Evolutionary conservation across 1,140 invertebrate species (phyloP).

Genomic region (Aphelenchoides besseyi): DNA sequence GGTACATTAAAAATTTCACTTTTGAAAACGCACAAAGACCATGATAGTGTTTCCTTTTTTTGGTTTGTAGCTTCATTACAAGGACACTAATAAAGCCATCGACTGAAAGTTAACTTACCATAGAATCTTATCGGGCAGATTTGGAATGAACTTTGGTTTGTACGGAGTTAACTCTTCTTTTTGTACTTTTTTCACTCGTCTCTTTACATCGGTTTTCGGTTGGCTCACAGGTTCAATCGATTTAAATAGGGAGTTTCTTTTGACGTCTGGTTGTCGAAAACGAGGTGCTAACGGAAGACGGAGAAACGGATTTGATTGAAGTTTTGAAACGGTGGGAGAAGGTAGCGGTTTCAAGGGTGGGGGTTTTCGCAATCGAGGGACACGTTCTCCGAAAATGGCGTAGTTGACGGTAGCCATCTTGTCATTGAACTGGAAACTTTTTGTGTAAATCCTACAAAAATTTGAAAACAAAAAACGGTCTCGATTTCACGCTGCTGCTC

Average conservation of each 20-base stretch:
- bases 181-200: not conserved
- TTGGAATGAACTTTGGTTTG: slow-evolving; percentile 22
- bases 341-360: not conserved
- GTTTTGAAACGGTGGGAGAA: not conserved
- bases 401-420: not conserved
- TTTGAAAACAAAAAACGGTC: not conserved
- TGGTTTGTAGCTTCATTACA: no score
- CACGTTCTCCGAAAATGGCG: slow-evolving; percentile 6
- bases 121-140: slow-evolving; percentile 20
- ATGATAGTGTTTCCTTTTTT: no score
- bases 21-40: no score
- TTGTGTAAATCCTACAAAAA: not conserved
- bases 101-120: no score
- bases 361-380: not conserved
- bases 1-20: no score
- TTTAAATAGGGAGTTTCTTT: not conserved
- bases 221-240: not conserved
- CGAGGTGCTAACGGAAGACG: not conserved
- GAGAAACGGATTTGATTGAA: not conserved
- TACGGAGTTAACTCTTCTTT: slow-evolving; percentile 12
- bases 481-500: not conserved
- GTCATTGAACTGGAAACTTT: not conserved
- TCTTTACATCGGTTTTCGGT: slow-evolving; percentile 7
- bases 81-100: no score
- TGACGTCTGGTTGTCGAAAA: not conserved